phyloP scores from a whole-genome alignment of 2,113 vertebrate genomes.

The Corydoras sp. region DNA sequence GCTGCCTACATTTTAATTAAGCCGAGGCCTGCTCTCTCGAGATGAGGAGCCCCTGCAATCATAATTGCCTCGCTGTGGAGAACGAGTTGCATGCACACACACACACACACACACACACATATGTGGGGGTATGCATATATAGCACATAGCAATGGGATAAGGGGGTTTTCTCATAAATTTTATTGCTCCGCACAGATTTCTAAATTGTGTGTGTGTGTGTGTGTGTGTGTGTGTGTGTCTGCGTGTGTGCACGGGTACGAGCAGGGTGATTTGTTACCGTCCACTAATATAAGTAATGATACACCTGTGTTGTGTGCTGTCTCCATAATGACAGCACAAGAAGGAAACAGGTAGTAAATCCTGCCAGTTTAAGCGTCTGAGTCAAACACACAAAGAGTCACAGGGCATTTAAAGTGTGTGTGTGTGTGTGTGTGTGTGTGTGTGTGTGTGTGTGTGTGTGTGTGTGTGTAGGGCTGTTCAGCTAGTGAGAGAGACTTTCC shows the following conservation, averaged over 20 bases:
- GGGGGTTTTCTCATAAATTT: conserved; percentile 58
- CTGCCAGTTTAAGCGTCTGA: conserved; percentile 13
- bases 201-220: conserved; percentile 22
- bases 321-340: conserved; percentile 49
- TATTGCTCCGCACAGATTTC: conserved; percentile 29
- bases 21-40: conserved; percentile 31
- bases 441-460: conserved; percentile 4
- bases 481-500: background rate
- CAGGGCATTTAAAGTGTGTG: conserved; percentile 14
- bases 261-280: conserved; percentile 20
- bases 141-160: conserved; percentile 31
- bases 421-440: conserved; percentile 24
- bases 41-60: conserved; percentile 40
- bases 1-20: conserved; percentile 43
- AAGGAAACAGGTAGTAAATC: conserved; percentile 50
- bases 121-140: conserved; percentile 16
- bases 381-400: conserved; percentile 33
- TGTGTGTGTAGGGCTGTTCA: background rate
- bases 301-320: conserved; percentile 65
- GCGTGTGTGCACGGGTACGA: conserved; percentile 16
- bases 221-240: conserved; percentile 28
- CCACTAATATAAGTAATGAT: conserved; percentile 58
- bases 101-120: conserved; percentile 17
- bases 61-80: conserved; percentile 31
- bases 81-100: conserved; percentile 19